Base-by-base conservation (phyloP, 1,140 invertebrate genomes). In the Drosophila orena region DNA sequence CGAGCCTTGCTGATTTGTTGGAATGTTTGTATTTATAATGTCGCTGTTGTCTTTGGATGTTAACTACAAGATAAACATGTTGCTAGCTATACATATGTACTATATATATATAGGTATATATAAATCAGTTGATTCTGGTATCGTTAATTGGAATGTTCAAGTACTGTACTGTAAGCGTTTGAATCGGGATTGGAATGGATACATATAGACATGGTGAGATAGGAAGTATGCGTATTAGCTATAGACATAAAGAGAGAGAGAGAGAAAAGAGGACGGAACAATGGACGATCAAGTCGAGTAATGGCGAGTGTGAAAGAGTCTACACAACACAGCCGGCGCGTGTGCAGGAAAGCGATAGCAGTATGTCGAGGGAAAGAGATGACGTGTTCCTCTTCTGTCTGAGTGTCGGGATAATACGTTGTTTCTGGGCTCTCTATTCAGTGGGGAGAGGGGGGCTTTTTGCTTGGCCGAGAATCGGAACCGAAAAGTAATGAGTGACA, bases 1-100 rank as follows among this genome's bases (percentile, higher is more conserved):
- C 53, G 60, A 76, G 71, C 52, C 40, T 57, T 43, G 27, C n/a
- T 34, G 52, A 46, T 64, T 47, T 14, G 27, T 43, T 53, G 40
- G 3, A 50, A 76, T 80, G 70, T 80, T 76, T 62, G 65, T 52
- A 53, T 81, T 35, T 74, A 56, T 75, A 52, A 59, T 62, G 75
- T 68, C 42, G 27, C 40, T 76, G 17, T 75, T 75, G 56, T 50
- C 59, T 53, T 43, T 34, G 56, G 55, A 80, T 81, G 78, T 68
- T 81, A 77, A 86, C 77, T 85, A 80, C 58, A 77, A 79, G 78
- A 73, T 71, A 81, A 52, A 88, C 72, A 91, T 90, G 90, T 91
- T 91, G 90, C 90, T 91, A 88, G 90, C 90, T 91, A 86, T 91
- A 91, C 90, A 91, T 90, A 83, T 59, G 71, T 80, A 64, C 53